phyloP scores from a whole-genome alignment of 2,888 invertebrate species.

The Ormyrus pomaceus region DNA sequence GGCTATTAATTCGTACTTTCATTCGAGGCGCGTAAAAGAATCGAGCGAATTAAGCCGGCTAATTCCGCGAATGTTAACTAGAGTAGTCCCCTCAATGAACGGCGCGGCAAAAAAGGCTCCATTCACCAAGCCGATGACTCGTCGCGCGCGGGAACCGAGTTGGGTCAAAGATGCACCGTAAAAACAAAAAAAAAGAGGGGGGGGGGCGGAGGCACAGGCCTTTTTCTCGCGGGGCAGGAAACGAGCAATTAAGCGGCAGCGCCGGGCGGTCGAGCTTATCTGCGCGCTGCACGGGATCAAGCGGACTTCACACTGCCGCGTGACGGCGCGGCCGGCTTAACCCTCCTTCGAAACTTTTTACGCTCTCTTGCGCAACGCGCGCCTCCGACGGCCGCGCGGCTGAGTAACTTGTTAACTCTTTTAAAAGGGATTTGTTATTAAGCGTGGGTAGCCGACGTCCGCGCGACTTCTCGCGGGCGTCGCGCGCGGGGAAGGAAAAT shows the following conservation, averaged over 20 bases:
- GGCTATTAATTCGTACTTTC: background rate
- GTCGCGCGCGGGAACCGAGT: background rate
- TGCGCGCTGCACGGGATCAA: conserved; percentile 54
- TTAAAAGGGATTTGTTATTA: too few species aligned
- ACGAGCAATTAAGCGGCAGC: conserved; percentile 71
- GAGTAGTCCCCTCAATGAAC: background rate
- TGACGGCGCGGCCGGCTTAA: background rate
- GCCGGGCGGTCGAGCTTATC: conserved; percentile 66
- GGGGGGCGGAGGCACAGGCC: conserved; percentile 35
- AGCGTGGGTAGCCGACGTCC: too few species aligned
- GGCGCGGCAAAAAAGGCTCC: background rate
- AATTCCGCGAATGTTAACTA: conserved; percentile 30
- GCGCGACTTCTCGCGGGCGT: too few species aligned
- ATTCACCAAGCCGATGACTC: conserved; percentile 22
- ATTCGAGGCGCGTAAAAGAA: too few species aligned
- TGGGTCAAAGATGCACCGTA: conserved; percentile 41
- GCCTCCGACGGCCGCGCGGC: background rate
- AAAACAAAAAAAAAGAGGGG: conserved; percentile 8
- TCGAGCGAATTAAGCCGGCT: too few species aligned
- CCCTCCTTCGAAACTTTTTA: too few species aligned
- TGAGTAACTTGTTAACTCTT: too few species aligned
- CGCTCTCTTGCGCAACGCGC: too few species aligned
- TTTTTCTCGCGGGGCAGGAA: conserved; percentile 70
- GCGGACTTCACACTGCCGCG: conserved; percentile 5
- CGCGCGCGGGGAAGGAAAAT: background rate